phyloP scores from a whole-genome alignment of 2,888 invertebrate genomes.

The Drosophila nigricruria region DNA sequence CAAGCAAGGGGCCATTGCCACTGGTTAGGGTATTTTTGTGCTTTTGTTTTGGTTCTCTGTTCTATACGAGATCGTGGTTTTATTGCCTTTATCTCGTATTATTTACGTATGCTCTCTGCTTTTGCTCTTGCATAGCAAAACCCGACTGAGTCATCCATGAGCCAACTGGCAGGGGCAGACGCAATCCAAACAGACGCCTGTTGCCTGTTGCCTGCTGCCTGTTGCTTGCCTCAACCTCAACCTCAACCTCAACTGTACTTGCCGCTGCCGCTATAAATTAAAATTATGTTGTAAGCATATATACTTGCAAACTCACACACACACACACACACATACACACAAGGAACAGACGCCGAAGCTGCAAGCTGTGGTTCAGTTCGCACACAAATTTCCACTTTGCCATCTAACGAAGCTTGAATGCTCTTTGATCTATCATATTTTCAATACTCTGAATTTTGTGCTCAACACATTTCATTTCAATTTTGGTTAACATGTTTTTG shows the following conservation, averaged over 20 bases:
- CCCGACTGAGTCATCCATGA: conserved; percentile 48
- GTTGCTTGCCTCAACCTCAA: conserved; percentile 18
- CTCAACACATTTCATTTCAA: no score
- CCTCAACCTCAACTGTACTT: conserved; percentile 74
- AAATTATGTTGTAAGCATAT: conserved; percentile 77
- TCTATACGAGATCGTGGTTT: conserved; percentile 53
- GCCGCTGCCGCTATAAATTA: conserved; percentile 71
- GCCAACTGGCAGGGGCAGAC: conserved; percentile 10
- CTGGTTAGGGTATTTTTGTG: conserved; percentile 65
- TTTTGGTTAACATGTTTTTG: no score
- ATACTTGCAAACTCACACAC: conserved; percentile 29
- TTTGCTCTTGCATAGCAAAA: conserved; percentile 28
- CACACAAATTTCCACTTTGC: background rate
- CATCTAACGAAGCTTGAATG: conserved; percentile 10
- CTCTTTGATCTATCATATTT: no score
- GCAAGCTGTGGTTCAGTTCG: conserved; percentile 35
- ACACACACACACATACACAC: conserved; percentile 16
- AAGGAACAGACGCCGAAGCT: conserved; percentile 35
- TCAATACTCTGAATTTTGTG: no score
- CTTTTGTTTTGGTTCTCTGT: conserved; percentile 75
- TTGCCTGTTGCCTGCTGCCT: conserved; percentile 45
- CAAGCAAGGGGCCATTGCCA: conserved; percentile 37
- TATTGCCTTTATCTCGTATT: background rate
- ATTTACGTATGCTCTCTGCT: background rate
- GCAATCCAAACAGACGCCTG: conserved; percentile 49